Base-by-base conservation (phyloP, 2,888 invertebrate species). In the Caenorhabditis wallacei region DNA sequence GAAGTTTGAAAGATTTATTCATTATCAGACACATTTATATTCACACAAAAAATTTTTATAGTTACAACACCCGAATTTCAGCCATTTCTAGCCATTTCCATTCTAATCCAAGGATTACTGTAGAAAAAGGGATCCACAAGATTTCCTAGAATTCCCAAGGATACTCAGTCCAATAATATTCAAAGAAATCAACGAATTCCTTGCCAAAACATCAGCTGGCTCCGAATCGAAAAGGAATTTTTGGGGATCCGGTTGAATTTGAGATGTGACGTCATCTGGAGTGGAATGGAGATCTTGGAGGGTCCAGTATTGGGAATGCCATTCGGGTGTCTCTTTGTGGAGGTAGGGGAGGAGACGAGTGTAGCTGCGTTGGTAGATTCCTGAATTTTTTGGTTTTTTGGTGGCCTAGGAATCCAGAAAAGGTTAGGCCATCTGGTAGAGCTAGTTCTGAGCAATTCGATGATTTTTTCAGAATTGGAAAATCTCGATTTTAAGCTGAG, bases 311-410 rank as follows among this genome's bases (percentile, higher is more conserved):
- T 88, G 88, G 30, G 85, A 78, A 59, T 91, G 91, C 84, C 89
- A 88, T 70, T 88, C 86, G n/a, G 90, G 87, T 22, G 91, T 91
- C 70, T 88, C 87, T 66, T 83, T 84, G 78, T 91, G 90, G 54
- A 90, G 88, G 59, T 89, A 87, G 11, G 86, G 85, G 24, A 91
- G 82, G 46, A 91, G 85, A 22, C 87, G 86, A 20, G 89, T 88
- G 84, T 91, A 91, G 70, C 85, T 87, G 18, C 90, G 89, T 24
- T 89, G 89, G 75, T 91, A 91, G 66, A 91, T 87, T 24, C 91
- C 91, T 90, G 64, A 69, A 37, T 4, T 30, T 48, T 81, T 51
- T 43, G 26, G 13, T n/a, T n/a, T n/a, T 0, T 46, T 46, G 46
- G 46, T 46, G 46, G 46, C 46, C 46, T 46, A 46, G 46, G n/a